phyloP scores from a whole-genome alignment of 1,140 invertebrate species.

The Drosophila nebulosa region DNA sequence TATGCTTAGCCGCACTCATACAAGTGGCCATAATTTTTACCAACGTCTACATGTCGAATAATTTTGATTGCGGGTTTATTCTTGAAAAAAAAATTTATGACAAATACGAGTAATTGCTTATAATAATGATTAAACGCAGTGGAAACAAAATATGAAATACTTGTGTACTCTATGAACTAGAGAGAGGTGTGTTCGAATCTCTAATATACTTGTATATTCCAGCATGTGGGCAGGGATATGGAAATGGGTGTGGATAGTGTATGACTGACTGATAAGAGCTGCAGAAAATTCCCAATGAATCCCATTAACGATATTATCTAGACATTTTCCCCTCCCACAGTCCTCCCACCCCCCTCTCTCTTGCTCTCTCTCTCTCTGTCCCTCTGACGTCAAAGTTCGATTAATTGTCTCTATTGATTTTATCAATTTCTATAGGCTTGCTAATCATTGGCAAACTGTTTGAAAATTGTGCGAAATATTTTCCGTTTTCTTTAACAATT shows the following conservation, averaged over 20 bases:
- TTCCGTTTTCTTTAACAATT: slow-evolving; percentile 35
- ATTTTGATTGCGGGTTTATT: slow-evolving; percentile 57
- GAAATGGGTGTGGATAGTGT: background rate
- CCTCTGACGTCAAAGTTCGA: slow-evolving; percentile 29
- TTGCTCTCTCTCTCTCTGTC: no score
- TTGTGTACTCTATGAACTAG: background rate
- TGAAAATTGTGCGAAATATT: slow-evolving; percentile 62
- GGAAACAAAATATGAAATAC: background rate
- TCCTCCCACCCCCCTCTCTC: no score
- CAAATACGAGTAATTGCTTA: slow-evolving; percentile 45
- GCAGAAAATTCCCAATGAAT: background rate
- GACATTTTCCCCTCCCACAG: no score
- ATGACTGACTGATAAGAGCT: background rate
- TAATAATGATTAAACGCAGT: slow-evolving; percentile 39
- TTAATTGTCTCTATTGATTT: slow-evolving; percentile 35
- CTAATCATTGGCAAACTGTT: slow-evolving; percentile 46
- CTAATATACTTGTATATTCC: no score
- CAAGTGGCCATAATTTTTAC: slow-evolving; percentile 54
- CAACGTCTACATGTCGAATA: slow-evolving; percentile 59
- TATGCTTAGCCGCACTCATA: background rate
- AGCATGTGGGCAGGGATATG: background rate
- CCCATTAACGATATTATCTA: background rate
- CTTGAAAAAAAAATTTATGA: slow-evolving; percentile 62
- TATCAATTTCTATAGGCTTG: slow-evolving; percentile 36
- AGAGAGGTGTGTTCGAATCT: slow-evolving; percentile 14